Percentiles rank a stretch among this genome's conserved stretches.
These are phyloP conservation scores for Brachyptera risi DNA, from an alignment of 2,888 invertebrate genomes.

Conservation along the genomic window DNA sequence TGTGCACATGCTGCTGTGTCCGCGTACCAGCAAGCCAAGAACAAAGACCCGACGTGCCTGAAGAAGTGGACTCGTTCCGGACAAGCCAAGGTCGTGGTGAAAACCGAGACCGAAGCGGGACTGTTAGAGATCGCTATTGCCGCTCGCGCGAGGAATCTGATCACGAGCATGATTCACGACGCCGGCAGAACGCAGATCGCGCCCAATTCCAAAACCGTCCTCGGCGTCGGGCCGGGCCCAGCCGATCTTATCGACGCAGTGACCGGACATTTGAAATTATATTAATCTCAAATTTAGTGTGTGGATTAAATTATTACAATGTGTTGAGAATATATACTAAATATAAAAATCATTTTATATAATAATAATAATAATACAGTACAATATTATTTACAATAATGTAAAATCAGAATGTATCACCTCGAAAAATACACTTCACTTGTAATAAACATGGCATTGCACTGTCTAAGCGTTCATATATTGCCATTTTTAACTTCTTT, in stretches of 20 bases:
- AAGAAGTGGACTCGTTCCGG: slow-evolving; percentile 64
- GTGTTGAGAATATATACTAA: not conserved
- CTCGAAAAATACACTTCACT: too few species aligned
- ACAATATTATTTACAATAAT: too few species aligned
- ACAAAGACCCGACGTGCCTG: slow-evolving; percentile 57
- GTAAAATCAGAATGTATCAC: too few species aligned
- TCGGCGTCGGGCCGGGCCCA: slow-evolving; percentile 90
- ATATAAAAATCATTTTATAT: not conserved
- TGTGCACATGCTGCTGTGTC: slow-evolving; percentile 86
- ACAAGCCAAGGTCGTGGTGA: slow-evolving; percentile 84
- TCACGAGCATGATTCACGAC: slow-evolving; percentile 74
- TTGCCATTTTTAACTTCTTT: too few species aligned
- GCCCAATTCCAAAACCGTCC: slow-evolving; percentile 81
- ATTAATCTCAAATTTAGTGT: slow-evolving; percentile 57
- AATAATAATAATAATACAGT: not conserved
- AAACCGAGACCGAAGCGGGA: slow-evolving; percentile 71
- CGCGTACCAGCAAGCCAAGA: slow-evolving; percentile 68
- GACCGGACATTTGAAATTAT: slow-evolving; percentile 82
- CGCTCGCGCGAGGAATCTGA: slow-evolving; percentile 66
- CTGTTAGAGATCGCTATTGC: slow-evolving; percentile 62
- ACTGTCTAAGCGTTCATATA: too few species aligned
- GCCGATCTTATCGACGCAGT: slow-evolving; percentile 71
- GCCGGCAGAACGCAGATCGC: slow-evolving; percentile 93
- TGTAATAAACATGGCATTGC: too few species aligned
- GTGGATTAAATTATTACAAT: not conserved